These are phyloP conservation scores for Epinotia ramella DNA, from an alignment of 2,888 invertebrate species.

Conservation along the genomic window DNA sequence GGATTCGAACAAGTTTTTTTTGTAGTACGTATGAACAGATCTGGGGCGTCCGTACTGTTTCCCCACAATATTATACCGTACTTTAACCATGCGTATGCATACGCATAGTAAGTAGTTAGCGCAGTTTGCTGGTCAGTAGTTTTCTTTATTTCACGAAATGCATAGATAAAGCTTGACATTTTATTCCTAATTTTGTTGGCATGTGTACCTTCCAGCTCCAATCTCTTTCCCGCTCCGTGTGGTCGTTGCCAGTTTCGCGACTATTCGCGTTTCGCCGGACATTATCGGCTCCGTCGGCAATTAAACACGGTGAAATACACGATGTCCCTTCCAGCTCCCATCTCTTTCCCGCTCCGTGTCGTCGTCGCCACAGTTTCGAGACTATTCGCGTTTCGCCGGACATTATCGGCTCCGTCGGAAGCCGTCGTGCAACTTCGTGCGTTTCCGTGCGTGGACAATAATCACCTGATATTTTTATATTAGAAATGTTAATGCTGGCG, in stretches of 20 bases:
- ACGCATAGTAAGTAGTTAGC: no score
- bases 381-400: slow-evolving; percentile 63
- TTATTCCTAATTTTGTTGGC: no score
- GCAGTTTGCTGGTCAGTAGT: no score
- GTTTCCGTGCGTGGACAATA: slow-evolving; percentile 65
- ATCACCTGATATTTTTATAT: slow-evolving; percentile 46
- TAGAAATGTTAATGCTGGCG: slow-evolving; percentile 31
- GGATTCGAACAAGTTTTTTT: no score
- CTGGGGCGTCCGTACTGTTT: no score
- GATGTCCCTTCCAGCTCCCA: background rate
- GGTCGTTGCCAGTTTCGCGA: slow-evolving; percentile 61
- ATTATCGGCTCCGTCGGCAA: slow-evolving; percentile 62
- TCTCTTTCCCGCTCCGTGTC: background rate
- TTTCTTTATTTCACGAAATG: no score
- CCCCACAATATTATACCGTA: no score
- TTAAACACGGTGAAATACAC: background rate
- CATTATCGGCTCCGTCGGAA: slow-evolving; percentile 76
- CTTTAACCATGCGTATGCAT: no score
- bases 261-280: slow-evolving; percentile 65
- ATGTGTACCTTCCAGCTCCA: background rate
- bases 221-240: no score
- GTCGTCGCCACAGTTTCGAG: slow-evolving; percentile 64
- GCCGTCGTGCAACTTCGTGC: slow-evolving; percentile 77
- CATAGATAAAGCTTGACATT: no score
- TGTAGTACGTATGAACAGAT: no score